These are phyloP conservation scores for Armadillidium nasatum DNA, from an alignment of 1,140 invertebrate species.

Conservation along the genomic window DNA sequence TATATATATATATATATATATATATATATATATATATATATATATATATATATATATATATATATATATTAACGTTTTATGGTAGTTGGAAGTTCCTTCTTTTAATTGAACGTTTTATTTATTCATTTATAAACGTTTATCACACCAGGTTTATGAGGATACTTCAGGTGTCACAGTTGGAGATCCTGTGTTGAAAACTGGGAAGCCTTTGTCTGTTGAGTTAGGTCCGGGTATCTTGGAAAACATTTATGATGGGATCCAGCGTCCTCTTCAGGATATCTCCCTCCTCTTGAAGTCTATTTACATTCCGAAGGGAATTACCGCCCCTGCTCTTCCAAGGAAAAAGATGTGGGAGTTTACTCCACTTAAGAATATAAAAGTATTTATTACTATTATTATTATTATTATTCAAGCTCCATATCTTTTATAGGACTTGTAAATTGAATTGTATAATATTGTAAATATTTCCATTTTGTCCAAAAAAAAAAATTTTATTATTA, in stretches of 20 bases:
- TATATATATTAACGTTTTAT: too few relatives aligned
- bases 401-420: not conserved
- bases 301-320: conserved; percentile 99
- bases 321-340: conserved; percentile 82
- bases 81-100: too few relatives aligned
- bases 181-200: conserved; percentile 95
- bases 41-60: too few relatives aligned
- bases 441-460: not conserved
- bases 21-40: too few relatives aligned
- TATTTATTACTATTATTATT: conserved; percentile 49
- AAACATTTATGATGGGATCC: conserved; percentile 98
- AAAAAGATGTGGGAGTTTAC: conserved; percentile 87
- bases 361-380: conserved; percentile 73
- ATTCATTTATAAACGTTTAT: not conserved
- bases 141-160: conserved; percentile 88
- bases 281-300: conserved; percentile 88
- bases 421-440: not conserved
- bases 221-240: conserved; percentile 98
- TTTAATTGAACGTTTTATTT: not conserved
- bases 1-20: too few relatives aligned
- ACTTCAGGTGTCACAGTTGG: conserved; percentile 99
- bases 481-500: too few relatives aligned
- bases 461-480: not conserved
- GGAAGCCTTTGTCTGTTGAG: conserved; percentile 96
- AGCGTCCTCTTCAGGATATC: conserved; percentile 95